Evolutionary conservation across 2,797 vertebrate species (phyloP).

Genomic region (Phaenicophaeus curvirostris): DNA sequence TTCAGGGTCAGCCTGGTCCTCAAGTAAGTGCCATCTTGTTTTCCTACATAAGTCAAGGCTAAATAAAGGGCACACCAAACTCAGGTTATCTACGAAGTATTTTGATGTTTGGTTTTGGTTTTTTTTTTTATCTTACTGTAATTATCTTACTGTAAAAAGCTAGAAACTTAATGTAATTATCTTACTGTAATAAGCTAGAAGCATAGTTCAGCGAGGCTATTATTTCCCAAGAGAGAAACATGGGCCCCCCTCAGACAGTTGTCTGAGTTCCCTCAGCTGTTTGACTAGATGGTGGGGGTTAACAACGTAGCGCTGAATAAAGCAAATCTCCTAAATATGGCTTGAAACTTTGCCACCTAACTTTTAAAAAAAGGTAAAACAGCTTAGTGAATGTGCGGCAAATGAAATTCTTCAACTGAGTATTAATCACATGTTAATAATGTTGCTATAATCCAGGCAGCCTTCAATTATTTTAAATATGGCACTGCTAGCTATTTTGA

Average conservation of each 20-base stretch:
- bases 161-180: too few species aligned
- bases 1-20: slow-evolving; percentile 81
- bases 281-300: slow-evolving; percentile 74
- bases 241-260: slow-evolving; percentile 73
- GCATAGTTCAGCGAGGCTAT: slow-evolving; percentile 68
- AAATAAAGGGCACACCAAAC: neutral
- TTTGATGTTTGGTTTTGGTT: neutral
- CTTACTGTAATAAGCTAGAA: slow-evolving; percentile 52
- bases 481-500: slow-evolving; percentile 44
- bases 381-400: slow-evolving; percentile 50
- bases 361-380: slow-evolving; percentile 65
- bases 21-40: slow-evolving; percentile 76
- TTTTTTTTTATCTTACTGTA: neutral
- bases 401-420: slow-evolving; percentile 63
- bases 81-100: neutral
- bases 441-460: slow-evolving; percentile 42
- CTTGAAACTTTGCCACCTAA: slow-evolving; percentile 63
- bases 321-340: slow-evolving; percentile 57
- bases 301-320: slow-evolving; percentile 43
- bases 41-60: neutral
- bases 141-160: too few species aligned
- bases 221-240: slow-evolving; percentile 74
- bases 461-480: slow-evolving; percentile 49
- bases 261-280: slow-evolving; percentile 66
- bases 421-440: slow-evolving; percentile 71